These are phyloP conservation scores for Adoxophyes honmai DNA, from an alignment of 1,140 invertebrate genomes.

Conservation along the genomic window DNA sequence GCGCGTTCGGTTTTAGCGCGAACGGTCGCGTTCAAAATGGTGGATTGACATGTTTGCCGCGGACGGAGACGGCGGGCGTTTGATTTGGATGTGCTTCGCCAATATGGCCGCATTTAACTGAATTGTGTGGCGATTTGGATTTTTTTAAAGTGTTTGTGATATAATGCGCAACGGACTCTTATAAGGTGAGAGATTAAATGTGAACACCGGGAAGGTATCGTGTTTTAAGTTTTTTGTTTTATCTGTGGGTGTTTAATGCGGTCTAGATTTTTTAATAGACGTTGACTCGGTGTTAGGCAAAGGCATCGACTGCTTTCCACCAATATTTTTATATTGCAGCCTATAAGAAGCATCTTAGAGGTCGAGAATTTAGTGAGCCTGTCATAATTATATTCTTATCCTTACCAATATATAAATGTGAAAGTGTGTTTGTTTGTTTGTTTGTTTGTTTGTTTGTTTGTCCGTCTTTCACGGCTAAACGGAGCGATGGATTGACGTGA, in stretches of 20 bases:
- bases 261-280: no score
- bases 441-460: no score
- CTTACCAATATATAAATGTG: no score
- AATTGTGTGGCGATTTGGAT: constrained; percentile 34
- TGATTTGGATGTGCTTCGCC: constrained; percentile 61
- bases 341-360: no score
- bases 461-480: no score
- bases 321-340: no score
- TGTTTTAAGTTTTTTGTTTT: not conserved
- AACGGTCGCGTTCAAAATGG: constrained; percentile 38
- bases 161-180: constrained; percentile 41
- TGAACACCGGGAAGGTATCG: constrained; percentile 4
- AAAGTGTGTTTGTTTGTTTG: no score
- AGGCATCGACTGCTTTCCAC: no score
- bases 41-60: constrained; percentile 53
- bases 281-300: no score
- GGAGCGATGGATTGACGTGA: no score
- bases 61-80: constrained; percentile 41
- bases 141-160: constrained; percentile 33
- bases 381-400: no score
- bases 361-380: no score
- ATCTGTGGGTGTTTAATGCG: not conserved
- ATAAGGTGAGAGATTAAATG: constrained; percentile 47
- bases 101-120: constrained; percentile 53
- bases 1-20: constrained; percentile 15